These are phyloP conservation scores for Leptosomus discolor DNA, from an alignment of 2,113 vertebrate species.

Conservation along the genomic window DNA sequence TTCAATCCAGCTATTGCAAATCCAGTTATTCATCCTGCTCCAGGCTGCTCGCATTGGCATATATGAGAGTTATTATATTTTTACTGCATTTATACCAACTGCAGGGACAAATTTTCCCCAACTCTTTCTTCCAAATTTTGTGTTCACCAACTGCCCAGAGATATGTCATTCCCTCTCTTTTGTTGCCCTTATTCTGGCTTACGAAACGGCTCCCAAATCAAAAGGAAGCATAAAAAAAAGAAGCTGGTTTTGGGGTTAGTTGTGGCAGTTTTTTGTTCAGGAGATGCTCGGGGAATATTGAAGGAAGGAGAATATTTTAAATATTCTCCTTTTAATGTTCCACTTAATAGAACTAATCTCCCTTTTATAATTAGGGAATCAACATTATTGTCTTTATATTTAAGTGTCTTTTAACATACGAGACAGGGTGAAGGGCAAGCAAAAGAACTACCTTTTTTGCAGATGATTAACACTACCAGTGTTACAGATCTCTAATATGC, in stretches of 20 bases:
- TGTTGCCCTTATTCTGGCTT: neutral
- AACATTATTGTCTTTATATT: neutral
- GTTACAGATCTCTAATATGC: neutral
- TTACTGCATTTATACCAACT: conserved; percentile 25
- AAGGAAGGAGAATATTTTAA: neutral
- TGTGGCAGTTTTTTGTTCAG: neutral
- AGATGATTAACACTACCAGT: neutral
- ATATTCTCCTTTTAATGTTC: neutral
- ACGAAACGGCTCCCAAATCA: neutral
- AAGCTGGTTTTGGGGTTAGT: neutral
- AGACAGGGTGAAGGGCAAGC: neutral
- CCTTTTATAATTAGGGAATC: neutral
- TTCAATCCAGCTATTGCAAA: neutral
- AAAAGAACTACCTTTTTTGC: neutral
- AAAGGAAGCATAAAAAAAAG: neutral
- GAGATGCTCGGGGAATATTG: neutral
- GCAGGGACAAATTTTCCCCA: conserved; percentile 9
- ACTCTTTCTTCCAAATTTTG: neutral
- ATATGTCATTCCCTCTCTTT: neutral
- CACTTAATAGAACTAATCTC: neutral
- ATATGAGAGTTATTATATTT: conserved; percentile 35
- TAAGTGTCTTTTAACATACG: neutral
- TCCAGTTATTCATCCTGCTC: conserved; percentile 20
- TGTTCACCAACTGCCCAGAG: conserved; percentile 4
- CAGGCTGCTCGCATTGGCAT: conserved; percentile 41